Base-by-base conservation (phyloP, 2,113 vertebrate species). In the Taxidea taxus region DNA sequence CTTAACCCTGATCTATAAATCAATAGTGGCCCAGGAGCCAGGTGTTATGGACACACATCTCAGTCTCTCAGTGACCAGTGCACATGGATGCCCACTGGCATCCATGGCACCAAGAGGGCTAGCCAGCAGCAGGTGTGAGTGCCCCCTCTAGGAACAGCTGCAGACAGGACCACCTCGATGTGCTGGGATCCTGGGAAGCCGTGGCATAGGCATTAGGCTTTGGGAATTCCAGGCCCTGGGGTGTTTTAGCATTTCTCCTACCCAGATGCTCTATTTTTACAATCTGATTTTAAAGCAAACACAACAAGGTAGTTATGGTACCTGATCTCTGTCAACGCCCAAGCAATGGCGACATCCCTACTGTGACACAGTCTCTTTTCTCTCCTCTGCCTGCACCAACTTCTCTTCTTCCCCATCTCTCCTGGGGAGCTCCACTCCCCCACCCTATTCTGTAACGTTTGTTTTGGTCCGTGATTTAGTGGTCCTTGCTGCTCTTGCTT, bases 81-180 rank as follows among this genome's bases (percentile, higher is more conserved):
- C 44, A 72, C 39, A 77, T 13, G 56, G 56, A 34, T 54, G 54
- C 14, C 82, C 49, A 83, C 37, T 83, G 90, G 70, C 80, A n/a
- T 78, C 86, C 51, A 6, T 7, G 29, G 87, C 80, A 68, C 84
- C 92, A 47, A 42, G 21, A 16, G 18, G 4, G 42, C 15, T 37
- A n/a, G 74, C 29, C 34, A 87, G 92, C 23, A 78, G 64, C 49
- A 64, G 91, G 14, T 7, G 37, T 18, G 51, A n/a, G 27, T 2
- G 6, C 23, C 27, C 25, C 23, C 11, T 31, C 47, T 1, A 4
- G 25, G 49, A 21, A 47, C 37, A 16, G 54, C 20, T 66, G 14
- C 3, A 13, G 54, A 82, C 31, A 1, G 1, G 9, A 44, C 7
- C 39, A 11, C 0, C 1, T 14, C 23, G n/a, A 1, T 0, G 9